Evolutionary conservation across 2,797 vertebrate species (phyloP), one percentile per base, ranked within the genome.

Genomic region (Ceyx erithaca): DNA sequence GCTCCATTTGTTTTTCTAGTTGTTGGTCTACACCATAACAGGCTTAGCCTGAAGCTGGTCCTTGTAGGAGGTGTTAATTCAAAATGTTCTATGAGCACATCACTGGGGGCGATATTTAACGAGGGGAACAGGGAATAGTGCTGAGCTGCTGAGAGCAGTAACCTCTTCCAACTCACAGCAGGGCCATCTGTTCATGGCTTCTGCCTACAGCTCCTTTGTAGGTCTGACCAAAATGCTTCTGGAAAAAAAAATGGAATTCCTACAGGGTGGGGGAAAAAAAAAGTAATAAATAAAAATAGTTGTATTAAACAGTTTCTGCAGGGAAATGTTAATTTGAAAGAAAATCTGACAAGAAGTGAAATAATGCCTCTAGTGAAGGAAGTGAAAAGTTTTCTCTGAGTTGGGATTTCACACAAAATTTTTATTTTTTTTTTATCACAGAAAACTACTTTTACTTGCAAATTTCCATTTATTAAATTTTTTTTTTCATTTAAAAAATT

Each of bases 121-220:
- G 90, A 96, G 93, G 72, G 77, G 81, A 89, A 68, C 30, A 14
- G 80, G 92, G 94, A 85, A 61, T 71, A 88, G 88, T 84, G 83
- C 92, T 92, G 85, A 92, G 93, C 94, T 90, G 90, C 90, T 92
- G 94, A 90, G 92, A 91, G 80, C 6, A 28, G 90, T 33, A 95
- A 90, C 81, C 86, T 87, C 84, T 93, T 94, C 93, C 94, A 95
- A 46, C 46, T 95, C 94, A 77, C 95, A 95, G 94, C 94, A 62
- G 95, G 93, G 13, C 67, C 85, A 95, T 95, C 95, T 95, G 92
- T 95, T 95, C 89, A 66, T 94, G 87, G 84, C 92, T 96, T 93
- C 94, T 95, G 95, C 87, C 86, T 94, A 33, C 85, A 87, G 69
- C 55, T 89, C 59, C 66, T 85, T 94, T 91, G 85, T 91, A 82